Conservation (phyloP, 2,113 vertebrate species). For the Shinisaurus crocodilurus region DNA sequence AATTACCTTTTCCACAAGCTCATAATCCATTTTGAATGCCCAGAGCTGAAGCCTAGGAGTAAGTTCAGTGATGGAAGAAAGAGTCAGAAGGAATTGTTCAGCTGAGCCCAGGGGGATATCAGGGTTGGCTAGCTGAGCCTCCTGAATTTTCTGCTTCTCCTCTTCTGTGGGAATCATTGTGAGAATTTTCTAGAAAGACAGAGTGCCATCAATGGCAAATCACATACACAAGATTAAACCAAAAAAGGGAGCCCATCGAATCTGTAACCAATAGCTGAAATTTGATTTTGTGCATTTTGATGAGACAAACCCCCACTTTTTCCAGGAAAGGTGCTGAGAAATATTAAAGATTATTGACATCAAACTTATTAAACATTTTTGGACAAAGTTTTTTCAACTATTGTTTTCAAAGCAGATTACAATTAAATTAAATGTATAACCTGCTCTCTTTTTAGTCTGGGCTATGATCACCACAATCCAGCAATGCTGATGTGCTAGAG, state of each 20-base stretch:
- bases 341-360: not conserved
- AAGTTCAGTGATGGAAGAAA: constrained; percentile 95
- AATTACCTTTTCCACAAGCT: constrained; percentile 93
- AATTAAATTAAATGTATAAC: not conserved
- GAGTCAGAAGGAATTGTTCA: constrained; percentile 95
- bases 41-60: constrained; percentile 96
- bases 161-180: constrained; percentile 98
- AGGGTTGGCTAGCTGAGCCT: constrained; percentile 92
- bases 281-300: not conserved
- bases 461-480: not conserved
- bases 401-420: not conserved
- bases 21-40: constrained; percentile 99
- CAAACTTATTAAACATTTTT: not conserved
- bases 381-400: not conserved
- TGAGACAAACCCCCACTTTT: not conserved
- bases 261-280: not conserved
- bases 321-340: not conserved
- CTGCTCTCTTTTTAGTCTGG: not conserved
- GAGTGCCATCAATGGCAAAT: not conserved
- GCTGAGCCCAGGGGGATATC: constrained; percentile 93
- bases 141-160: constrained; percentile 97
- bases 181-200: constrained; percentile 89
- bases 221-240: not conserved
- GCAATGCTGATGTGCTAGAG: not conserved
- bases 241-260: not conserved